These are phyloP conservation scores for Vesta saturnalis DNA, from an alignment of 2,888 invertebrate species.

Conservation along the genomic window DNA sequence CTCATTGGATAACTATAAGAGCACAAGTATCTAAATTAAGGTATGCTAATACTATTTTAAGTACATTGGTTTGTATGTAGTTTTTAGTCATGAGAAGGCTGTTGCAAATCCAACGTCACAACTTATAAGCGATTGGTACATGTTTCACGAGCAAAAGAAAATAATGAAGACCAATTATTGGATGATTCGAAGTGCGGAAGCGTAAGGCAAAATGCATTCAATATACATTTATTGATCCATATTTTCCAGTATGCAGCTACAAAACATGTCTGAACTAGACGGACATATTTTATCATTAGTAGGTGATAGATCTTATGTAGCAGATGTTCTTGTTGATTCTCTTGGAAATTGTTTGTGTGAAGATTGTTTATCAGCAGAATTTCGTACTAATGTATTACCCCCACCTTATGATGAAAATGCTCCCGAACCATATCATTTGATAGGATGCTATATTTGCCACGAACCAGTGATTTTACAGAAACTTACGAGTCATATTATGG, in stretches of 20 bases:
- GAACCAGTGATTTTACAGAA: conserved; percentile 39
- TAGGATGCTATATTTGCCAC: conserved; percentile 44
- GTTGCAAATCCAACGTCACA: conserved; percentile 32
- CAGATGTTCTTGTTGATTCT: conserved; percentile 53
- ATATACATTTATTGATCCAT: conserved; percentile 12
- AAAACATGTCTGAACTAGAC: conserved; percentile 52
- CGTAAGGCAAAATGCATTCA: conserved; percentile 46
- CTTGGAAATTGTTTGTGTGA: conserved; percentile 58
- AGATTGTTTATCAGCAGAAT: conserved; percentile 56
- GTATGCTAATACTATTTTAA: conserved; percentile 15
- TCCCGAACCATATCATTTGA: conserved; percentile 29
- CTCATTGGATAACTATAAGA: conserved; percentile 26
- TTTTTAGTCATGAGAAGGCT: conserved; percentile 34
- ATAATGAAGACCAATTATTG: conserved; percentile 57
- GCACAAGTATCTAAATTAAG: conserved; percentile 29
- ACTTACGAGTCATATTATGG: conserved; percentile 39
- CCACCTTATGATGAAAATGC: conserved; percentile 32
- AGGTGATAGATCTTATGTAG: conserved; percentile 50
- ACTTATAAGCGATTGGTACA: conserved; percentile 43
- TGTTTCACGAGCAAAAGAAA: conserved; percentile 51
- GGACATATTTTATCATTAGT: conserved; percentile 54
- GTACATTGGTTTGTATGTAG: not conserved
- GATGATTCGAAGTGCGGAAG: conserved; percentile 53
- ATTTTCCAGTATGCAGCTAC: conserved; percentile 51
- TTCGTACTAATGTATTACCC: conserved; percentile 40